phyloP scores from a whole-genome alignment of 1,140 invertebrate genomes.

The Latrodectus geometricus region DNA sequence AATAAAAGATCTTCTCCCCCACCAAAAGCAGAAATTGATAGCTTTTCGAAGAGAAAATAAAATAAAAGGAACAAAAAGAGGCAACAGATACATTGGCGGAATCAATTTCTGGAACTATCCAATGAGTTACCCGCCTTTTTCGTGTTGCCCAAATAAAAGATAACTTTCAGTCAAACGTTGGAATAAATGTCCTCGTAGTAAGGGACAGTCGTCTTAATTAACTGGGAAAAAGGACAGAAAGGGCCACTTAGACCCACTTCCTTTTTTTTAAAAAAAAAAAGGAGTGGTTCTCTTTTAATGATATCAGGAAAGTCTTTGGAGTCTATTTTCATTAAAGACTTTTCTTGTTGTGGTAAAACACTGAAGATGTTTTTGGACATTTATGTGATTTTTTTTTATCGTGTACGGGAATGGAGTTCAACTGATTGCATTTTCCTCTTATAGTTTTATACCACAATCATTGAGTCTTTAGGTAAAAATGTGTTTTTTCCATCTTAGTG shows the following conservation, averaged over 20 bases:
- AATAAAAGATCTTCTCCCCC: not conserved
- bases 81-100: conserved; percentile 13
- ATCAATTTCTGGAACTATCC: conserved; percentile 26
- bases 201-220: conserved; percentile 53
- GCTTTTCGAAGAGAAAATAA: not conserved
- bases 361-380: conserved; percentile 24
- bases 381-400: conserved; percentile 13
- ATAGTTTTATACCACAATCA: too few species aligned
- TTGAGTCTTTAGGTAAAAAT: too few species aligned
- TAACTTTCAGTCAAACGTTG: conserved; percentile 41
- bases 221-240: conserved; percentile 30
- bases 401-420: not conserved
- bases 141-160: conserved; percentile 52
- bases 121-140: conserved; percentile 40
- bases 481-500: too few species aligned
- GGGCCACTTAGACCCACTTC: conserved; percentile 11
- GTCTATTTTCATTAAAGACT: conserved; percentile 40
- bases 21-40: not conserved
- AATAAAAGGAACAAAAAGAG: not conserved
- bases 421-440: too few species aligned
- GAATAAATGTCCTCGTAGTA: conserved; percentile 9
- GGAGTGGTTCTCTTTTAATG: conserved; percentile 14
- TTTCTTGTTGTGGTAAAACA: conserved; percentile 44
- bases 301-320: conserved; percentile 33
- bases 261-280: conserved; percentile 6